These are phyloP conservation scores for Caenorhabditis parvicauda DNA, from an alignment of 2,888 invertebrate genomes.

Conservation along the genomic window DNA sequence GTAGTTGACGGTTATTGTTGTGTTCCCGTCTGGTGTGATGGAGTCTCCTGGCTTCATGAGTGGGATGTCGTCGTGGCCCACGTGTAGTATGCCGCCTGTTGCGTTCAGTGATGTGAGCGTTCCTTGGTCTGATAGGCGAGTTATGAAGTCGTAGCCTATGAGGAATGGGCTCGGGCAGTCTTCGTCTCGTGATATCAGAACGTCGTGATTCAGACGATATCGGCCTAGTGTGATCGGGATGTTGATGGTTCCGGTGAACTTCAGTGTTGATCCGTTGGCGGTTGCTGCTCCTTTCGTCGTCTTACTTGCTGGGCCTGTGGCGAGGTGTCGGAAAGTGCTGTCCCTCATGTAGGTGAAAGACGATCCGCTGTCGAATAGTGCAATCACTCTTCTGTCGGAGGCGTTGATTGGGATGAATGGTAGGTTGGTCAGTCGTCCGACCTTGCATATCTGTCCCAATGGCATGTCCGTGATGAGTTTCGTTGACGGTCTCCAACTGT, in stretches of 20 bases:
- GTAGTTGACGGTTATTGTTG: too few relatives aligned
- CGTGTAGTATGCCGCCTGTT: background rate
- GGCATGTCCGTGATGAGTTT: too few relatives aligned
- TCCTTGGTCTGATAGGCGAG: background rate
- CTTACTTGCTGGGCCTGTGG: background rate
- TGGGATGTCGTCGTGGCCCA: background rate
- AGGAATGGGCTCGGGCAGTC: slow-evolving; percentile 5
- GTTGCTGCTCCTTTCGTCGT: background rate
- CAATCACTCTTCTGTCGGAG: background rate
- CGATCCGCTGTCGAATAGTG: slow-evolving; percentile 7
- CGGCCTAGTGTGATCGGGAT: background rate
- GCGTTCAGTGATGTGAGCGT: background rate
- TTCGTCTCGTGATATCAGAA: slow-evolving; percentile 1
- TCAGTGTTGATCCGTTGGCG: slow-evolving; percentile 3
- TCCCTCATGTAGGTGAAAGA: slow-evolving; percentile 5
- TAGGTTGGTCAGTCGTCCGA: background rate
- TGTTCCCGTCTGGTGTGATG: too few relatives aligned
- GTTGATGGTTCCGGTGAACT: slow-evolving; percentile 1
- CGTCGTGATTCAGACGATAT: background rate
- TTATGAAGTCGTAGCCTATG: slow-evolving; percentile 8
- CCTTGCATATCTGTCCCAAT: too few relatives aligned
- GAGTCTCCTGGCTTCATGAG: background rate
- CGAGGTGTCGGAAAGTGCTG: slow-evolving; percentile 1
- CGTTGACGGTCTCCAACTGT: too few relatives aligned
- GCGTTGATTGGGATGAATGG: slow-evolving; percentile 4